A percentile compares a stretch with the other conserved stretches of the same genome.
Conservation (phyloP, 2,888 invertebrate genomes). For the Brenthis ino region DNA sequence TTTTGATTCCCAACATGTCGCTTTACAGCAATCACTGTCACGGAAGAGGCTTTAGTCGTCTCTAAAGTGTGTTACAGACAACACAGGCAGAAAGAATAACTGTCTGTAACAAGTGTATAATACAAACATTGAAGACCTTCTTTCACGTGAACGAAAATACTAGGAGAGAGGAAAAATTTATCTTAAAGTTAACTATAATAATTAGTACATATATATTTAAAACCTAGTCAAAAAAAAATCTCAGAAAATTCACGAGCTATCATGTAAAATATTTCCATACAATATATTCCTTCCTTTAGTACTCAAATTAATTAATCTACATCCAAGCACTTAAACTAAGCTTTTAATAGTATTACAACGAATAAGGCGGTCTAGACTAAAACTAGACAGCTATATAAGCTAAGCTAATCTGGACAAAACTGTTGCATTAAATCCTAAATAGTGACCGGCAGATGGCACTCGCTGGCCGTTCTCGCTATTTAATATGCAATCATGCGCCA, state of each 20-base stretch:
- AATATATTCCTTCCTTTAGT: neutral
- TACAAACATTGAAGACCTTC: too few relatives aligned
- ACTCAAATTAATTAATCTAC: neutral
- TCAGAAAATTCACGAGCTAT: neutral
- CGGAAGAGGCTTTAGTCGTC: too few relatives aligned
- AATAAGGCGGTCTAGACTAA: constrained; percentile 7
- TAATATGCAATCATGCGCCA: constrained; percentile 19
- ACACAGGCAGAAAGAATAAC: too few relatives aligned
- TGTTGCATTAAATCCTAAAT: neutral
- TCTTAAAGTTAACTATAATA: too few relatives aligned
- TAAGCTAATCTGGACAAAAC: constrained; percentile 5
- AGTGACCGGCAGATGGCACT: constrained; percentile 13
- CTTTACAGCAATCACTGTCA: too few relatives aligned
- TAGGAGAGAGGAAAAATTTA: too few relatives aligned
- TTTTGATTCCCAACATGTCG: too few relatives aligned
- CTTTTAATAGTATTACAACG: constrained; percentile 2
- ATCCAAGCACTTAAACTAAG: neutral
- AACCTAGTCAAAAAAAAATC: too few relatives aligned
- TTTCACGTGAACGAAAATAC: too few relatives aligned
- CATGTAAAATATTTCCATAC: neutral
- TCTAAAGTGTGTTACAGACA: too few relatives aligned
- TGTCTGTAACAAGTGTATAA: too few relatives aligned
- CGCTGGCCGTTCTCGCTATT: constrained; percentile 2
- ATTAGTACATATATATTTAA: too few relatives aligned
- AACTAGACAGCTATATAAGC: constrained; percentile 4